Evolutionary conservation across 23 tunicate genomes (phyloP).

Genomic region (Styela clava): DNA sequence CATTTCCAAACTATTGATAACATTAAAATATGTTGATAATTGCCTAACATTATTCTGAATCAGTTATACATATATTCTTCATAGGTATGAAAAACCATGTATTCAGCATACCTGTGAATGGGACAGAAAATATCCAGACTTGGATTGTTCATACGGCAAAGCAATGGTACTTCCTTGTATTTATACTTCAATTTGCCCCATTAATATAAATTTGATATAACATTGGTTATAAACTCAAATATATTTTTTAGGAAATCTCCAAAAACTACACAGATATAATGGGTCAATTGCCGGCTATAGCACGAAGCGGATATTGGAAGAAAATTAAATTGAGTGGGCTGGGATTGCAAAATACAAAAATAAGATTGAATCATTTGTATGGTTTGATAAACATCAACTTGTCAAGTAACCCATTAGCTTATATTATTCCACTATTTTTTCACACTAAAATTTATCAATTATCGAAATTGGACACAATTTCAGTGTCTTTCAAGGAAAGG

Average conservation of each 20-base stretch:
- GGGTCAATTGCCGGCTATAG: background rate
- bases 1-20: too few species aligned
- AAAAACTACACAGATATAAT: background rate
- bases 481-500: too few species aligned
- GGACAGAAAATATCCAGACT: background rate
- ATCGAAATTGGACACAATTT: too few species aligned
- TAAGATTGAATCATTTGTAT: background rate
- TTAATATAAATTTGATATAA: too few species aligned
- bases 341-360: background rate
- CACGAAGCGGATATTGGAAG: background rate
- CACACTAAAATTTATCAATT: too few species aligned
- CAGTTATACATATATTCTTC: too few species aligned
- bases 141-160: constrained; percentile 7
- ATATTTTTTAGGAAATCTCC: background rate
- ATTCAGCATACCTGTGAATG: constrained; percentile 5
- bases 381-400: background rate
- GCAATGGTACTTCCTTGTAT: background rate
- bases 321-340: background rate
- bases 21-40: too few species aligned
- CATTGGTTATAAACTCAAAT: too few species aligned
- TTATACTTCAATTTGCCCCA: background rate
- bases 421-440: background rate
- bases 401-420: constrained; percentile 3
- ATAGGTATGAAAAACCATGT: constrained; percentile 8
- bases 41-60: too few species aligned